Evolutionary conservation across 2,113 vertebrate genomes (phyloP), one percentile per base, ranked within the genome.

Genomic region (Corythoichthys intestinalis): DNA sequence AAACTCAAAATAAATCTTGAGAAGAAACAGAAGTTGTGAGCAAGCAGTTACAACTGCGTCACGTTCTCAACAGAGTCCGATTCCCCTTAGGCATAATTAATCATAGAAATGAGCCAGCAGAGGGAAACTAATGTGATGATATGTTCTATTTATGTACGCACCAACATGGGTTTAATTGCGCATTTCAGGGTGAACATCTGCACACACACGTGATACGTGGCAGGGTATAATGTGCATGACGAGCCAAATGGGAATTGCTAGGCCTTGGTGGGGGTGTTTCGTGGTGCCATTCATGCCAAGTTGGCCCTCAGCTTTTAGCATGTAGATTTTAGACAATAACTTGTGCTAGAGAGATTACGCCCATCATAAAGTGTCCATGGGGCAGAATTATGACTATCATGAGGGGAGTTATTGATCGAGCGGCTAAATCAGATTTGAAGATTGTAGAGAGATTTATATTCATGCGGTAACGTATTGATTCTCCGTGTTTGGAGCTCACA

Each of bases 381-480:
- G 37, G 15, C 15, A 9, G 15, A 41, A 62, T 62, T 5, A 44
- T 46, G 60, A n/a, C 17, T 0, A 48, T 73, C 74, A 58, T 1
- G 69, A 70, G 60, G 34, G 47, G 9, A 48, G 57, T 73, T 60
- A 81, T 87, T 69, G 76, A 85, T 86, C 72, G 67, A 48, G 28
- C 9, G 28, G 58, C 69, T 68, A 41, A 76, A 76, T 79, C 4
- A 0, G 69, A 87, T 85, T 72, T 76, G 81, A 81, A 65, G 28
- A 44, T 64, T 39, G 47, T 66, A 50, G 47, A 34, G 73, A 76
- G 65, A 83, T 83, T 59, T 69, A 65, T 37, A 34, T 77, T 75
- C 58, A 62, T 49, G 53, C 57, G 8, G 20, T 53, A 66, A 73
- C 63, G 28, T 83, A 85, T 86, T 76, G 82, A 86, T 85, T 75